Evolutionary conservation across 2,888 invertebrate species (phyloP).

Genomic region (Venustoraphidia nigricollis): DNA sequence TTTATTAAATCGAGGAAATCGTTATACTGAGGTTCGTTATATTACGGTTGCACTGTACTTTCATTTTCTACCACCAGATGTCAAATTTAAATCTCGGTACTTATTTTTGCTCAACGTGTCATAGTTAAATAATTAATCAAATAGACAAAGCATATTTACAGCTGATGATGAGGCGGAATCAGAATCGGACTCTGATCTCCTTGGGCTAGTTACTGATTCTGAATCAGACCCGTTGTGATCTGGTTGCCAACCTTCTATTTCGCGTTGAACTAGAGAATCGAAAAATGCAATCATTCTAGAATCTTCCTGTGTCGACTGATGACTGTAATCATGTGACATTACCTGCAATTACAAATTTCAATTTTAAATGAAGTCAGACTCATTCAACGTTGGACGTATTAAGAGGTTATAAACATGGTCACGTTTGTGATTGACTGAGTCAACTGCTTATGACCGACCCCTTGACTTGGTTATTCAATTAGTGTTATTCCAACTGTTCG

Average conservation of each 20-base stretch:
- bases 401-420: too few relatives aligned
- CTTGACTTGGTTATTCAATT: too few relatives aligned
- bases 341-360: conserved; percentile 30
- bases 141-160: background rate
- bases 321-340: conserved; percentile 77
- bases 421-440: too few relatives aligned
- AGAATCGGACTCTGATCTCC: conserved; percentile 22
- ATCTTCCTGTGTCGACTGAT: conserved; percentile 78
- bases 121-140: conserved; percentile 1
- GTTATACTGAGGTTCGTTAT: too few relatives aligned
- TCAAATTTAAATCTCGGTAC: background rate
- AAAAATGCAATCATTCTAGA: conserved; percentile 95
- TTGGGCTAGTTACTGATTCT: conserved; percentile 22
- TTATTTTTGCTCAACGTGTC: background rate
- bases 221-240: conserved; percentile 28
- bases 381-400: too few relatives aligned
- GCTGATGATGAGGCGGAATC: conserved; percentile 5
- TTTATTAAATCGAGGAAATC: too few relatives aligned
- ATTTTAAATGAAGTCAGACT: too few relatives aligned
- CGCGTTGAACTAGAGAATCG: conserved; percentile 81
- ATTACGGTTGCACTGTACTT: too few relatives aligned
- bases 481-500: too few relatives aligned
- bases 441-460: too few relatives aligned
- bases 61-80: too few relatives aligned
- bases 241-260: conserved; percentile 65